These are phyloP conservation scores for Papilio xuthus DNA, from an alignment of 1,140 invertebrate species.

Conservation along the genomic window DNA sequence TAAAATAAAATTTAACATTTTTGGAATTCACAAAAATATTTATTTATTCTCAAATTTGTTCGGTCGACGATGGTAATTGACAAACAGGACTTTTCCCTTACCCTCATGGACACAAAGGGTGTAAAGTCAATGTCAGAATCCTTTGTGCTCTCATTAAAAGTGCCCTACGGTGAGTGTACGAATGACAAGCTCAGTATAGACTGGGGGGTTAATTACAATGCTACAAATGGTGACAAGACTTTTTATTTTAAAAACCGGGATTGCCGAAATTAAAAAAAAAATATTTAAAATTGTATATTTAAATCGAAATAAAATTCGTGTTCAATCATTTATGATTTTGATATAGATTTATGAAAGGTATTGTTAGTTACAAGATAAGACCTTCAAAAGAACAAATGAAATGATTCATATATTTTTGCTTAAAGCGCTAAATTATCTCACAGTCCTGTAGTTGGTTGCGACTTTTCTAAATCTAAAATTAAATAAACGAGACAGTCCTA, in stretches of 20 bases:
- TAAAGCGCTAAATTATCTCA: background rate
- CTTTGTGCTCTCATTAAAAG: slow-evolving; percentile 29
- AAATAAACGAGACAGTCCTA: background rate
- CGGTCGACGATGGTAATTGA: slow-evolving; percentile 12
- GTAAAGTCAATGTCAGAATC: slow-evolving; percentile 37
- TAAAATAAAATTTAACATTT: background rate
- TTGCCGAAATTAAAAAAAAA: background rate
- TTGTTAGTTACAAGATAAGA: too few species aligned
- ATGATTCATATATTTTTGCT: too few species aligned
- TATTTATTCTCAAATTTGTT: slow-evolving; percentile 2
- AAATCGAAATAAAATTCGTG: too few species aligned
- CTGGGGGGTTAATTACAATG: slow-evolving; percentile 35
- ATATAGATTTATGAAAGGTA: too few species aligned
- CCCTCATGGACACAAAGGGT: slow-evolving; percentile 17
- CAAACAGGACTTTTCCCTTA: slow-evolving; percentile 33
- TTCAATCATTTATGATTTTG: too few species aligned
- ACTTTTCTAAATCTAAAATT: background rate
- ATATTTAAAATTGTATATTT: too few species aligned
- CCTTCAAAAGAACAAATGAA: too few species aligned
- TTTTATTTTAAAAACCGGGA: background rate
- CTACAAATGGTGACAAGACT: background rate
- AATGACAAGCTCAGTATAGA: slow-evolving; percentile 20
- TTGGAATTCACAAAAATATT: background rate
- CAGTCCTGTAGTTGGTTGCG: background rate
- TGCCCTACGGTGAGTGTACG: slow-evolving; percentile 29